Base-by-base conservation (phyloP, 2,113 vertebrate species). In the Ascaphus truei region DNA sequence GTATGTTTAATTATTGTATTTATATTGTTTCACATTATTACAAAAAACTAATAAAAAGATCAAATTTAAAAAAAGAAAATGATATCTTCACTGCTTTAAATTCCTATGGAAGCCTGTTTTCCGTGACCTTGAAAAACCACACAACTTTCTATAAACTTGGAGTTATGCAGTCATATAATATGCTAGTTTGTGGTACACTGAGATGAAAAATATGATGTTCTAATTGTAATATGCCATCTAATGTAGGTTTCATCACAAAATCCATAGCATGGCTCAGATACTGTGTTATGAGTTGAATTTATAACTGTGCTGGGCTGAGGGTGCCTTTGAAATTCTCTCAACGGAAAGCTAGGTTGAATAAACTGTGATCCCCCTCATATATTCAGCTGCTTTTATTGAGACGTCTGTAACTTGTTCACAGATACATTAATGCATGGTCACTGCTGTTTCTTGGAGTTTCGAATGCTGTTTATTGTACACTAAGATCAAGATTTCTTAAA, bases 281-380 rank as follows among this genome's bases (percentile, higher is more conserved):
- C 39, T n/a, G n/a, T n/a, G n/a, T n/a, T 69, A 52, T 22, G 45
- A 39, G 57, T 12, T 61, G 56, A 60, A 51, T 29, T 41, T 51
- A 33, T 15, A 56, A 45, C 56, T 16, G 11, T 20, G 37, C 51
- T 43, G 39, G 20, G 27, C 47, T 25, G 18, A 29, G 36, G n/a
- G 30, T 39, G 57, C 2, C 67, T 57, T 69, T 69, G 67, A 52
- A 69, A 61, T 69, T 69, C 67, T 39, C 29, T 69, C 56, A 69
- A 27, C 43, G 5, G 25, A 41, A 61, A 47, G 31, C 16, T 52
- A 69, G 67, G 56, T 61, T 61, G 31, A 69, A 39, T 50, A 50
- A 69, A 30, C 45, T 37, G 33, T 22, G 18, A 57, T 41, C 45
- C 56, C 30, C 55, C 66, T 36, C 47, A 23, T 68, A 23, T 20